Evolutionary conservation across 1,140 invertebrate genomes (phyloP).

Genomic region (Drosophila leontia): DNA sequence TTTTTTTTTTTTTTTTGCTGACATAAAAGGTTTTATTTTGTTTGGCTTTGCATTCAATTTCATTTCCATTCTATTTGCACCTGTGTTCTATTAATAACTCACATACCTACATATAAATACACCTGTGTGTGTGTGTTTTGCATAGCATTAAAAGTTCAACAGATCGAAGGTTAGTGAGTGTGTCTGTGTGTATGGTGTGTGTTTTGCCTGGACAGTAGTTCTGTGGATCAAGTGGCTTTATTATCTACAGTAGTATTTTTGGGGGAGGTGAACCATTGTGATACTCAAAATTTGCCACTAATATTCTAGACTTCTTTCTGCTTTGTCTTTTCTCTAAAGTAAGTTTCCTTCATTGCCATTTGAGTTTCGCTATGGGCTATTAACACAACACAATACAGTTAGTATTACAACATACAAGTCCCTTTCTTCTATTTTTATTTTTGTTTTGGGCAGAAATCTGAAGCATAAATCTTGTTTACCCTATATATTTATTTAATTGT

Average conservation of each 20-base stretch:
- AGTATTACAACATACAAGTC: conserved; percentile 43
- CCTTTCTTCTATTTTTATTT: conserved; percentile 7
- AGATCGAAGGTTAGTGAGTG: conserved; percentile 39
- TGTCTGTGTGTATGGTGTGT: conserved; percentile 1
- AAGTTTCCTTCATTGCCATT: conserved; percentile 58
- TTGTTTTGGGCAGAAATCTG: conserved; percentile 20
- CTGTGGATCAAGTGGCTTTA: conserved; percentile 23
- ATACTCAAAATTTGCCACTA: conserved; percentile 29
- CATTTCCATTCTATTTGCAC: conserved; percentile 35
- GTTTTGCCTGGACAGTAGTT: conserved; percentile 25
- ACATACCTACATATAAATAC: conserved; percentile 47
- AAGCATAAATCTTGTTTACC: conserved; percentile 34
- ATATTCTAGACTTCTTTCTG: conserved; percentile 8
- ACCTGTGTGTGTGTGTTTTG: conserved; percentile 20
- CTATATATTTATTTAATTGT: conserved; percentile 33
- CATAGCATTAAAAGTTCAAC: conserved; percentile 42
- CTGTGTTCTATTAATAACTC: conserved; percentile 47
- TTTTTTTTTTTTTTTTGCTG: conserved; percentile 7
- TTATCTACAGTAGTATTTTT: conserved; percentile 37
- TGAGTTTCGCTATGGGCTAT: conserved; percentile 30
- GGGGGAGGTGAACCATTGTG: conserved; percentile 30
- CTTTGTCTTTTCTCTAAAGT: conserved; percentile 27
- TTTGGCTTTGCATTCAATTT: conserved; percentile 37
- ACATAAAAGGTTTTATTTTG: conserved; percentile 19
- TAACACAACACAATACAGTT: conserved; percentile 39